Base-by-base conservation (phyloP, 2,888 invertebrate genomes). In the Drosophila pseudotalamancana region DNA sequence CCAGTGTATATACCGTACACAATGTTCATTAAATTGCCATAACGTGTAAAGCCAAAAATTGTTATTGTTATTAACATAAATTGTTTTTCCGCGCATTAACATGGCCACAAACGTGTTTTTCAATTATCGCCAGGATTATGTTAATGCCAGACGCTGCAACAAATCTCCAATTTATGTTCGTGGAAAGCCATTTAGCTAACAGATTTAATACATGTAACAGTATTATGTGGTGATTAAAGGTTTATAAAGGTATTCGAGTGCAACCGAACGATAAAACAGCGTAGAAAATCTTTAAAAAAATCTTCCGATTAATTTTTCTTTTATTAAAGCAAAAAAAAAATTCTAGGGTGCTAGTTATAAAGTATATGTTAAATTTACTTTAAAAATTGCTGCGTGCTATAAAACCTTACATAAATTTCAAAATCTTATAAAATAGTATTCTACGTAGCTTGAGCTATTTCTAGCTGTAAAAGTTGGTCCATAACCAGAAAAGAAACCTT, bases 71-170 rank as follows among this genome's bases (percentile, higher is more conserved):
- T 84, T 80, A 74, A 57, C 81, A 67, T 68, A 64, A 72, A 83
- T 65, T 79, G 72, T 67, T 63, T 62, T 51, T 40, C 50, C 42
- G 64, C 54, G 70, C 56, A 73, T 71, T 66, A 67, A 84, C 87
- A 87, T 64, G 75, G 81, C 84, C 81, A 51, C 84, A 82, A 85
- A 76, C 77, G 82, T 87, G 87, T 87, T 87, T 83, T 87, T 85
- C 82, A 83, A 83, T 83, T 83, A 83, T 83, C 82, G 69, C 79
- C 54, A 67, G 82, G 82, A 87, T 83, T 83, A 83, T 87, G 87
- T 76, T 83, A 83, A 83, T 87, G 65, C 65, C 75, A 43, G 71
- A 64, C 32, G 40, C 79, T 56, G 59, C 86, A 76, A 70, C 77
- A 81, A 86, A 81, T 86, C 81, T 77, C 66, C 84, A 81, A 86